phyloP scores from a whole-genome alignment of 30 jellyfish, hydroid and myxozoan genomes.

The Calvadosia cruxmelitensis region DNA sequence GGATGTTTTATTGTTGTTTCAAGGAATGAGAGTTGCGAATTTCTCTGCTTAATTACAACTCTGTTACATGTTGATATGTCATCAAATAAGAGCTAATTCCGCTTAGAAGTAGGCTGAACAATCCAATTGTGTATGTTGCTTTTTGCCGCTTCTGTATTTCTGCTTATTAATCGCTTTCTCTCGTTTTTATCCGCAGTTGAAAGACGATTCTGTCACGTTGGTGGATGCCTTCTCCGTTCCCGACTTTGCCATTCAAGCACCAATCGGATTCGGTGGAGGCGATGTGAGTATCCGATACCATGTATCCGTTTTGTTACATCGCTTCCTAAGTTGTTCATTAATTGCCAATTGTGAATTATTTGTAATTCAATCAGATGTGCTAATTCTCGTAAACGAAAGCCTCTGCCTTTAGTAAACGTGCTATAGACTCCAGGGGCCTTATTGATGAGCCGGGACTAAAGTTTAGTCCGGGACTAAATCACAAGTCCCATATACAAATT shows the following conservation, averaged over 20 bases:
- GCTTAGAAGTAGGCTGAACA: too few species aligned
- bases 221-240: constrained; percentile 90
- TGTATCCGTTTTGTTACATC: not conserved
- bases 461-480: too few species aligned
- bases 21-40: too few species aligned
- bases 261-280: constrained; percentile 69
- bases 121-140: too few species aligned
- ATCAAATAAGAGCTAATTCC: too few species aligned
- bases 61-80: too few species aligned
- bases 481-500: too few species aligned
- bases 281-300: constrained; percentile 23
- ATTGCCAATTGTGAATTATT: not conserved
- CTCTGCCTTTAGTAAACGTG: not conserved
- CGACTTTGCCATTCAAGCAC: constrained; percentile 82
- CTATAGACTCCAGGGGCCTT: not conserved
- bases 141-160: too few species aligned
- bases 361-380: not conserved
- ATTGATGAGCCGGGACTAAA: too few species aligned
- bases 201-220: constrained; percentile 48
- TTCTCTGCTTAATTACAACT: too few species aligned
- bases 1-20: too few species aligned
- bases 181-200: constrained; percentile 22
- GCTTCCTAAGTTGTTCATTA: not conserved
- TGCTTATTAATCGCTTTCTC: not conserved
- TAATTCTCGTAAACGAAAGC: not conserved